phyloP scores from a whole-genome alignment of 2,888 invertebrate genomes.

The Nymphalis c-album region DNA sequence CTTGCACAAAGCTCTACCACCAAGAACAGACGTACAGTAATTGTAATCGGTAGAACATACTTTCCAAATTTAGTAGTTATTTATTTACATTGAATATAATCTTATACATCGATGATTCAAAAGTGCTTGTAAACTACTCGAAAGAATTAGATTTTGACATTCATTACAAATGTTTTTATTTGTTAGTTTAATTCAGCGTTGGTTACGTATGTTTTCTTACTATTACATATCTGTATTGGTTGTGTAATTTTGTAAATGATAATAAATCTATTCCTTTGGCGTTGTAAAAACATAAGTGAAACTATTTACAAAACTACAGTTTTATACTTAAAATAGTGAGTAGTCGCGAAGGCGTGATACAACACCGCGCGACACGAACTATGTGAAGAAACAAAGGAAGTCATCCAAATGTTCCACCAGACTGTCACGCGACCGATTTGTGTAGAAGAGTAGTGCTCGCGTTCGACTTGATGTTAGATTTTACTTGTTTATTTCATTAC shows the following conservation, averaged over 20 bases:
- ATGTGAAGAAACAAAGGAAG: slow-evolving; percentile 73
- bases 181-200: too few relatives aligned
- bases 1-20: too few relatives aligned
- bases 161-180: too few relatives aligned
- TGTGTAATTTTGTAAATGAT: neutral
- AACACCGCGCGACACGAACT: slow-evolving; percentile 52
- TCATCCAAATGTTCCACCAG: slow-evolving; percentile 67
- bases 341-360: slow-evolving; percentile 40
- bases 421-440: slow-evolving; percentile 65
- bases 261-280: neutral
- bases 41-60: too few relatives aligned
- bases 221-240: too few relatives aligned
- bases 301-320: slow-evolving; percentile 22
- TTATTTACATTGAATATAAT: too few relatives aligned
- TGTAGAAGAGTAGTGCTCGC: slow-evolving; percentile 25
- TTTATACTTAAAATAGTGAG: slow-evolving; percentile 28
- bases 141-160: too few relatives aligned
- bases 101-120: too few relatives aligned
- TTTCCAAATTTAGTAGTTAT: too few relatives aligned
- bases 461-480: slow-evolving; percentile 20
- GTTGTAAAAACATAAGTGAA: slow-evolving; percentile 11
- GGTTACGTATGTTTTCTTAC: too few relatives aligned
- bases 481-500: slow-evolving; percentile 20
- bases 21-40: too few relatives aligned
- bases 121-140: too few relatives aligned